Percentiles rank a stretch among this genome's conserved stretches.
Evolutionary conservation across 2,113 vertebrate species (phyloP).

Genomic region (Amazona guildingii): DNA sequence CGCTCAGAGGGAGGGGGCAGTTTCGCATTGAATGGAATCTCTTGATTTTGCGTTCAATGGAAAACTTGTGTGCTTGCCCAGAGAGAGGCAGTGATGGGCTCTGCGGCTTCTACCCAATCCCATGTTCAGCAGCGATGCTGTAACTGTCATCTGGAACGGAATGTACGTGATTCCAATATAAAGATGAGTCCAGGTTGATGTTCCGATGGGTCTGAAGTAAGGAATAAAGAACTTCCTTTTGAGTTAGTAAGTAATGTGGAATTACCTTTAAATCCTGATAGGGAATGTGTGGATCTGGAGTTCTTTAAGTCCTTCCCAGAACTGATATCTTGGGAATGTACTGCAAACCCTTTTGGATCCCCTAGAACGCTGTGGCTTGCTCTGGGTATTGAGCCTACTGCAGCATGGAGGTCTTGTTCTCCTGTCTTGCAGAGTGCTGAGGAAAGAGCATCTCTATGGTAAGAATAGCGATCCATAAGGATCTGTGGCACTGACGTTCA

Average conservation of each 20-base stretch:
- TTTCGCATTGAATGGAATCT: constrained; percentile 16
- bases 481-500: background rate
- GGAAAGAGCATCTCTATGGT: accelerated
- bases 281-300: background rate
- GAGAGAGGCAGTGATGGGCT: background rate
- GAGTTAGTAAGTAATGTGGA: background rate
- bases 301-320: background rate
- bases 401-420: background rate
- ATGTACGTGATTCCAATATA: accelerated
- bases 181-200: accelerated
- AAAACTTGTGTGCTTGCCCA: background rate
- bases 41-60: background rate
- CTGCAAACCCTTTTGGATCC: background rate
- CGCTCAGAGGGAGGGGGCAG: accelerated
- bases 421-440: accelerated
- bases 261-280: background rate
- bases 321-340: accelerated
- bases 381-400: accelerated
- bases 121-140: accelerated
- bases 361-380: accelerated
- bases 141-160: background rate
- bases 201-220: background rate
- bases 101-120: background rate
- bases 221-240: background rate
- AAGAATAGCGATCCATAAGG: background rate